Evolutionary conservation across 1,140 invertebrate species (phyloP), one percentile per base, ranked within the genome.

Genomic region (Grapholita molesta): DNA sequence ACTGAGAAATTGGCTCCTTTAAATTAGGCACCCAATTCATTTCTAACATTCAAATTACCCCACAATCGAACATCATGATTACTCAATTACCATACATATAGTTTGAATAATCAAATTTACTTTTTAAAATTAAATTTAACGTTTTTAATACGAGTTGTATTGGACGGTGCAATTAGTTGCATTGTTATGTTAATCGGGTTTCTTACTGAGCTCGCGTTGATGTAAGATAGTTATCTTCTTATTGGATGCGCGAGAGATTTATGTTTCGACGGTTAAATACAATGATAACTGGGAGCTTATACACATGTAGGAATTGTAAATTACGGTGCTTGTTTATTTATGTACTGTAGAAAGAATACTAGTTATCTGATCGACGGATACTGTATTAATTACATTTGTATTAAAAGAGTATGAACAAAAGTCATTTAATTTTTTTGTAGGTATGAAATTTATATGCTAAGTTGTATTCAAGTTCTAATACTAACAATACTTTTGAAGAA

Each of bases 201-300:
- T 77, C 68, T 77, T 72, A 72, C 71, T 74, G 75, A 74, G 72
- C 70, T 70, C 48, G 30, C 69, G 76, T 75, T 75, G 74, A 74
- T 70, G 65, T 74, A 69, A 75, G 79, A 81, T 81, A 75, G 77
- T 73, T 71, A 80, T 79, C 77, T 73, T 78, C 70, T 77, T 77
- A 76, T 81, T 81, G 72, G 65, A 70, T 79, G 71, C 70, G 48
- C 70, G 65, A 35, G 74, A 75, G 79, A 81, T 81, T 81, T 77
- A 81, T 79, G 76, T 75, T 69, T 66, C n/a, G 55, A 48, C 42
- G 48, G 38, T 23, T 67, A 52, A 28, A 30, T 53, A 67, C 66
- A 67, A 48, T 42, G 21, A 65, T 65, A 28, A 61, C 55, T 61
- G 55, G 55, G 24, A 61, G 55, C 55, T 28, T 28, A 28, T 61